phyloP scores from a whole-genome alignment of 2,113 vertebrate genomes.

The Coptodon rendalli region DNA sequence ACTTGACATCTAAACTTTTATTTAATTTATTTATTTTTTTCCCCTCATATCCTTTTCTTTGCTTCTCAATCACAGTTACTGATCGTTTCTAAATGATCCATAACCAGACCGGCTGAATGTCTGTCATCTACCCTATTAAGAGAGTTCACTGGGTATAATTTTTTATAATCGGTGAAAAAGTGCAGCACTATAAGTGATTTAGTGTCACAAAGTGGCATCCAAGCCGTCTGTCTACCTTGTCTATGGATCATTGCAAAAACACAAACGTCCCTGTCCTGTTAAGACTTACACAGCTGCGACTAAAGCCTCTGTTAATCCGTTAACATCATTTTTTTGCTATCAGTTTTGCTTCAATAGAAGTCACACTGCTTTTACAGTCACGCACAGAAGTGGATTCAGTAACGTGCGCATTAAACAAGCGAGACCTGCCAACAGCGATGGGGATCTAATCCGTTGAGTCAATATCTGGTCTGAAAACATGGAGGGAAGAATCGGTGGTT shows the following conservation, averaged over 20 bases:
- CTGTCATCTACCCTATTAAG: not conserved
- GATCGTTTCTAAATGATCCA: not conserved
- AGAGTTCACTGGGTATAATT: not conserved
- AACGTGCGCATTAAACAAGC: not conserved
- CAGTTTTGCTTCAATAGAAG: not conserved
- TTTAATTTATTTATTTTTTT: not conserved
- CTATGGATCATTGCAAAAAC: not conserved
- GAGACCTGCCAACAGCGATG: not conserved
- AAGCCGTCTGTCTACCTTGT: not conserved
- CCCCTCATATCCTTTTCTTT: not conserved
- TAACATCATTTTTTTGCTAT: not conserved
- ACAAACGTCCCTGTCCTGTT: not conserved
- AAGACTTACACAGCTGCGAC: conserved; percentile 1
- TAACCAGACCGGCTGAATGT: not conserved
- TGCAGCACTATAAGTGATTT: not conserved
- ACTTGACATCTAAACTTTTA: not conserved
- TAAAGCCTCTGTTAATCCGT: not conserved
- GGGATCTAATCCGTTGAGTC: not conserved
- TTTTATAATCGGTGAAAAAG: not conserved
- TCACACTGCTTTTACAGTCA: not conserved
- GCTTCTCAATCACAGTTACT: not conserved
- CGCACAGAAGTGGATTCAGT: not conserved
- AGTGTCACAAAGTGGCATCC: not conserved
- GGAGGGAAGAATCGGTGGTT: not conserved
- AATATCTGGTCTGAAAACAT: not conserved